A percentile compares a stretch with the other conserved stretches of the same genome.
Evolutionary conservation across 2,888 invertebrate genomes (phyloP).

Genomic region (Luperina testacea): DNA sequence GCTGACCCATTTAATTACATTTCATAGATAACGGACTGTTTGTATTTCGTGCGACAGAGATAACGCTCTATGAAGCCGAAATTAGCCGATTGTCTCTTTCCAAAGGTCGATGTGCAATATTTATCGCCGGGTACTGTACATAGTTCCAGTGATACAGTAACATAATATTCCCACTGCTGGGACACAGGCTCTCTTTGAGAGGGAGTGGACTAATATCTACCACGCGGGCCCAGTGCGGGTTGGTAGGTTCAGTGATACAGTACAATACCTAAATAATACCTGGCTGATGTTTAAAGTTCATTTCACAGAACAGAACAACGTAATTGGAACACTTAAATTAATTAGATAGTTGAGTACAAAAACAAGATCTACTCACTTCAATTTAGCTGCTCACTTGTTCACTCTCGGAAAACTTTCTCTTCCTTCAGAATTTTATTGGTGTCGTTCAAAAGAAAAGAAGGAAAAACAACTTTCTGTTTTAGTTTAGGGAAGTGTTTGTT

Average conservation of each 20-base stretch:
- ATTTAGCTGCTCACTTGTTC: not conserved
- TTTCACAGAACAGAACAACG: not conserved
- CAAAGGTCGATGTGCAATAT: no score
- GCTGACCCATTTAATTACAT: no score
- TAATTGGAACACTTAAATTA: conserved; percentile 30
- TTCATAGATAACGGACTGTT: no score
- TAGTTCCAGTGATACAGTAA: not conserved
- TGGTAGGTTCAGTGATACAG: no score
- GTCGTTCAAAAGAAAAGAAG: conserved; percentile 1
- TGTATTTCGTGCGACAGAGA: no score
- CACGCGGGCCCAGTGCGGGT: not conserved
- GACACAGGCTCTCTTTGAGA: not conserved
- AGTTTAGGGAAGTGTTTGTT: conserved; percentile 6
- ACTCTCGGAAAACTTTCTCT: not conserved
- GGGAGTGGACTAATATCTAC: not conserved
- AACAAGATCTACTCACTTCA: conserved; percentile 2
- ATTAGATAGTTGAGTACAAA: conserved; percentile 22
- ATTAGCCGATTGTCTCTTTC: no score
- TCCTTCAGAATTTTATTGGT: conserved; percentile 22
- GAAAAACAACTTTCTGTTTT: not conserved
- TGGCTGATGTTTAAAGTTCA: not conserved
- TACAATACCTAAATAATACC: not conserved
- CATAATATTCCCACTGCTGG: not conserved
- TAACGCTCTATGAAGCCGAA: no score
- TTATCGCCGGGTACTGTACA: no score